Base-by-base conservation (phyloP, 1,140 invertebrate genomes). In the Lordiphosa mommai region DNA sequence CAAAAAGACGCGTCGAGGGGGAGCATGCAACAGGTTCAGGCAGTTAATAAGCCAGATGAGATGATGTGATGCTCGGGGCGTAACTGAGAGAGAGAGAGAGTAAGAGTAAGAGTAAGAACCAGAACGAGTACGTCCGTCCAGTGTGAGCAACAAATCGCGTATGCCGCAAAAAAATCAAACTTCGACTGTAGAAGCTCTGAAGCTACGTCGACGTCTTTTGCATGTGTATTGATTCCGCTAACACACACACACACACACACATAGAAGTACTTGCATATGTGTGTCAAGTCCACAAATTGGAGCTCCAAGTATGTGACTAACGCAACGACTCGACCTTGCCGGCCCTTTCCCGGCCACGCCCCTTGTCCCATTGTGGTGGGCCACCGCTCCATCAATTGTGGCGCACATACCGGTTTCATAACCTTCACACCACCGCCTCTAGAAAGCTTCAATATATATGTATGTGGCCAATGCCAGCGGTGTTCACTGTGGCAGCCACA, bases 241-340 rank as follows among this genome's bases (percentile, higher is more conserved):
- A 50, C 13, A 38, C 10, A 47, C 12, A 40, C 41, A 65, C 7
- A 47, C 10, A 34, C 6, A 8, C 32, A 29, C 14, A 20, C 14
- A 17, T 14, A 17, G 32, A 20, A 10, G 9, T 44, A 10, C 29
- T 20, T 14, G 14, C 29, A 33, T 48, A 37, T 47, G 7, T 17
- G 29, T 13, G 20, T 34, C 13, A 52, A 40, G 37, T 46, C 23
- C n/a, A 48, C 7, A 37, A 36, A 46, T 30, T 29, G 27, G 29
- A 32, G 12, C 43, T 30, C 23, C 32, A 27, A 36, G 47, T 20
- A 12, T 14, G 29, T 44, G 29, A 63, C 52, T 67, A 51, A 63
- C 48, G 52, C 57, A 77, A 57, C 61, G 41, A 36, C 52, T 43
- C 58, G 76, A 82, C 74, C 74, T 80, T 80, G 74, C 61, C 65